Base-by-base conservation (phyloP, 2,888 invertebrate species). In the Drosophila cognata region DNA sequence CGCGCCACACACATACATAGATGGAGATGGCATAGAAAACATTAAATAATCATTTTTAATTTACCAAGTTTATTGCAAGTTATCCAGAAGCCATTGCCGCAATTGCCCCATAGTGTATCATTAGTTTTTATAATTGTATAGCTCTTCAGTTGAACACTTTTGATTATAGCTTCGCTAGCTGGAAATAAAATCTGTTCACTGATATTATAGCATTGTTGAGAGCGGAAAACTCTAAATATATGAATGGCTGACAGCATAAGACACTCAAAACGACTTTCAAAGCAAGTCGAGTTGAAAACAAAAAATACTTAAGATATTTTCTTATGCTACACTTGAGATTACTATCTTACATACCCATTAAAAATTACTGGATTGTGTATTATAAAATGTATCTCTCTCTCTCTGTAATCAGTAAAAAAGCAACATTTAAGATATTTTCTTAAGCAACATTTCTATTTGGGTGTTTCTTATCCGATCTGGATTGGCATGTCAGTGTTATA, bases 41-140 rank as follows among this genome's bases (percentile, higher is more conserved):
- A 59, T 55, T 58, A 51, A 74, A 65, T 58, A 74, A 66, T 57
- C 67, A 66, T 52, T 74, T 60, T 55, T 56, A 51, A 51, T 71
- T 62, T 63, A 13, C 13, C 3, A 33, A 65, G 29, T 35, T 41
- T 35, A 50, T 61, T 29, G n/a, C 28, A 16, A 57, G 29, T 21
- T 57, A 18, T 5, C 50, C 5, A 31, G 41, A 16, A 28, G 29
- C 31, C 28, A 51, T 29, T 51, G 28, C 50, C 50, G 18, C 28
- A 28, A 35, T 36, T 35, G 16, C 5, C 8, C 35, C 46, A 25
- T 25, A 18, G 25, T 35, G 28, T 55, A 11, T 55, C 36, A 28
- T 36, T 28, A 36, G 36, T 38, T 55, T 38, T 11, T 18, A 18
- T 16, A 46, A 46, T 46, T 46, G 16, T 46, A 8, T 4, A 25